Percentiles rank a stretch among this genome's conserved stretches.
Conservation (phyloP, 1,140 invertebrate species). For the Drosophila serrata region DNA sequence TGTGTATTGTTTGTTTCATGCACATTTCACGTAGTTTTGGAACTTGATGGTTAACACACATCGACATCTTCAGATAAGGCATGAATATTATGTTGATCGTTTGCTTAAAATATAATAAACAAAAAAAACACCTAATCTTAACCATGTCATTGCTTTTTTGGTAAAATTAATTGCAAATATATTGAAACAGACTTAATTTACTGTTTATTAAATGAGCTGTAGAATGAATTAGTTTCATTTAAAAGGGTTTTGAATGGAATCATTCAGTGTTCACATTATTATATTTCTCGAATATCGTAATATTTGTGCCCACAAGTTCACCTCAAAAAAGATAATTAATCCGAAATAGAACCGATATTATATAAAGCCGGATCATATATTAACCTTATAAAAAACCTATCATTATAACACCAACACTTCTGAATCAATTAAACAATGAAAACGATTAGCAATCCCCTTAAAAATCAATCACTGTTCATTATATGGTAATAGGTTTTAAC, state of each 20-base stretch:
- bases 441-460: not conserved
- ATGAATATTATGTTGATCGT: slow-evolving; percentile 27
- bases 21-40: slow-evolving; percentile 56
- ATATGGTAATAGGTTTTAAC: not conserved
- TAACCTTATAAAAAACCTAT: slow-evolving; percentile 2
- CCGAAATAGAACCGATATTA: too few relatives aligned
- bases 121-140: not conserved
- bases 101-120: not conserved
- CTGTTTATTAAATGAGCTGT: not conserved
- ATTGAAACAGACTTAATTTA: not conserved
- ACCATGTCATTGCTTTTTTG: not conserved
- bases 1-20: slow-evolving; percentile 70
- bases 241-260: not conserved
- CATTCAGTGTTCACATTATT: not conserved
- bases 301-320: not conserved
- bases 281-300: not conserved
- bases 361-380: too few relatives aligned
- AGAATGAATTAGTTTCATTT: not conserved
- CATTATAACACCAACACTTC: not conserved
- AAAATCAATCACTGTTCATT: not conserved
- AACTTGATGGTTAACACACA: slow-evolving; percentile 24
- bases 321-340: not conserved
- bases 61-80: slow-evolving; percentile 48
- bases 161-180: not conserved
- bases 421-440: not conserved